phyloP scores from a whole-genome alignment of 23 tunicate genomes.

The Ciona savignyi region DNA sequence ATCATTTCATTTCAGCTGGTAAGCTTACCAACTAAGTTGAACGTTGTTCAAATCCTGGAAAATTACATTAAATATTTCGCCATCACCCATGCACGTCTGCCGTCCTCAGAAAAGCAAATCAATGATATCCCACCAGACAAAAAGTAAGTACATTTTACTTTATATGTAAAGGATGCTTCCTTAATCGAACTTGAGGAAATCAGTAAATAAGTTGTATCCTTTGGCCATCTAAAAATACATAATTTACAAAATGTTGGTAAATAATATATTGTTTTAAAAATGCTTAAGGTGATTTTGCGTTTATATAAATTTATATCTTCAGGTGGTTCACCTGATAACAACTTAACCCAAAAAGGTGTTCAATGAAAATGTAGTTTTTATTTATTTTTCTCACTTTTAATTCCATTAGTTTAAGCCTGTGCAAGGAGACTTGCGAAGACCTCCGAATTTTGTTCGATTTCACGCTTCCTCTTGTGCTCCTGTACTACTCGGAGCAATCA shows the following conservation, averaged over 20 bases:
- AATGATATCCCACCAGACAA: conserved; percentile 46
- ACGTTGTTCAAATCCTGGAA: conserved; percentile 86
- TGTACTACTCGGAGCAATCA: conserved; percentile 51
- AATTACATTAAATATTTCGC: conserved; percentile 85
- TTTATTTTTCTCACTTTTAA: not conserved
- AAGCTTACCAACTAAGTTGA: conserved; percentile 67
- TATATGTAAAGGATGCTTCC: not conserved
- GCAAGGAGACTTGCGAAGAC: conserved; percentile 73
- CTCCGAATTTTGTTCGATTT: conserved; percentile 64
- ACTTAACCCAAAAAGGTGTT: no score
- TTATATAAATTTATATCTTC: no score
- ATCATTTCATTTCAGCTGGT: conserved; percentile 39
- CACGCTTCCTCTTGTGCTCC: conserved; percentile 44
- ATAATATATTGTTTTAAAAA: no score
- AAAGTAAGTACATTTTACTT: conserved; percentile 10
- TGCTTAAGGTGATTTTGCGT: no score
- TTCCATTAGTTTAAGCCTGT: conserved; percentile 35
- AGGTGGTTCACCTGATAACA: no score
- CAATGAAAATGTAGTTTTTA: no score
- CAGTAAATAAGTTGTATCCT: no score
- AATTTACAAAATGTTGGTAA: no score
- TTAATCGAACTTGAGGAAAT: no score
- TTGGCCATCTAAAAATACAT: no score
- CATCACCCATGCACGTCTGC: conserved; percentile 34
- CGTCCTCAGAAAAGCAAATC: conserved; percentile 43